Conservation (phyloP, 2,113 vertebrate genomes). For the Heterochromis multidens region DNA sequence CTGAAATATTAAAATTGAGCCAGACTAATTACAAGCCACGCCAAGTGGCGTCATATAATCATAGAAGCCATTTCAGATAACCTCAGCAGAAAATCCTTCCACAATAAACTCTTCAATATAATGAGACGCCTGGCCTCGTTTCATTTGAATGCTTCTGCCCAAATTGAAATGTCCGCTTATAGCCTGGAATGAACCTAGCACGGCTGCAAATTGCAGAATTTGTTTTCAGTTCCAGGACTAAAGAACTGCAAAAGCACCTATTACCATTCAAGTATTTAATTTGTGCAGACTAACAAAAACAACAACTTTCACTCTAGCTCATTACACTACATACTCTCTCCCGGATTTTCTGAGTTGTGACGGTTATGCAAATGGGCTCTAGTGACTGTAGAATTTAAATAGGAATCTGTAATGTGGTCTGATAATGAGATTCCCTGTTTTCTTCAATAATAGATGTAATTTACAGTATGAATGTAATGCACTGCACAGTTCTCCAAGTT, state of each 20-base stretch:
- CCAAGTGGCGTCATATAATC: conserved; percentile 24
- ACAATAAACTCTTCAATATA: conserved; percentile 39
- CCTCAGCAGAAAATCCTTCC: neutral
- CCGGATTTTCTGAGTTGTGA: conserved; percentile 17
- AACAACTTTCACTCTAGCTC: conserved; percentile 53
- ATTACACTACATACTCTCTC: conserved; percentile 31
- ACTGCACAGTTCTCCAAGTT: neutral
- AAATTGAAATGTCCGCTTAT: conserved; percentile 58
- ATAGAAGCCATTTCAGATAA: conserved; percentile 18
- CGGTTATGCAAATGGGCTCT: conserved; percentile 34
- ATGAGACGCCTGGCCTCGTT: conserved; percentile 48
- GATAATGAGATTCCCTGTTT: conserved; percentile 23
- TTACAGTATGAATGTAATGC: neutral
- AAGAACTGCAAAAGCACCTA: conserved; percentile 52
- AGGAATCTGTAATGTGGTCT: conserved; percentile 23
- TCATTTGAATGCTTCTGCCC: conserved; percentile 37
- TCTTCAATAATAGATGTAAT: neutral
- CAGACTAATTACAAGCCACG: conserved; percentile 17
- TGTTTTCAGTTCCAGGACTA: conserved; percentile 49
- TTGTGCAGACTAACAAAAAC: conserved; percentile 53
- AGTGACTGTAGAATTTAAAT: conserved; percentile 12
- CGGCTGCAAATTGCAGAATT: conserved; percentile 44
- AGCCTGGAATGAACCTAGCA: conserved; percentile 20
- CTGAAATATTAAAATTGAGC: conserved; percentile 4
- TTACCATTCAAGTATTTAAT: conserved; percentile 60